A percentile compares a stretch with the other conserved stretches of the same genome.
phyloP scores from a whole-genome alignment of 2,113 vertebrate genomes.

The Malurus elegans region DNA sequence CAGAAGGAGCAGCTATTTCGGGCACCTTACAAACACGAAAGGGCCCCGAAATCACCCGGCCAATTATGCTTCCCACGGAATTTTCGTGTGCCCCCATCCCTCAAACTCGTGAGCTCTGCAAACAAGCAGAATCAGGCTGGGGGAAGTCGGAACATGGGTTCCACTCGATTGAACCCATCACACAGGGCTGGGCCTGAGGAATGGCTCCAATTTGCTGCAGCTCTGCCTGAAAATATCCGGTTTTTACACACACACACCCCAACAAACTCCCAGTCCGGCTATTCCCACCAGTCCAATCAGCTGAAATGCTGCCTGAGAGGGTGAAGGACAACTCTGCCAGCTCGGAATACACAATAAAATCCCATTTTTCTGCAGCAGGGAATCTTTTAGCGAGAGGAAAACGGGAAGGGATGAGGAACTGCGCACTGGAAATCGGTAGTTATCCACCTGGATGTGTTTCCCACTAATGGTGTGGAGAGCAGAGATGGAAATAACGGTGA shows the following conservation, averaged over 20 bases:
- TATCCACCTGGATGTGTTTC: not conserved
- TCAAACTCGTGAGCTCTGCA: not conserved
- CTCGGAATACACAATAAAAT: not conserved
- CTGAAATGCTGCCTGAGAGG: rapidly evolving
- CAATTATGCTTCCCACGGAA: not conserved
- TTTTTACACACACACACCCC: not conserved
- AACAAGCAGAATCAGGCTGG: not conserved
- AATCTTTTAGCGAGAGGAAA: not conserved
- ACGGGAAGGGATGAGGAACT: not conserved
- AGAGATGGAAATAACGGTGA: not conserved
- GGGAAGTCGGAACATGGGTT: not conserved
- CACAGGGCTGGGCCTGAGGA: not conserved
- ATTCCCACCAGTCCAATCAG: not conserved
- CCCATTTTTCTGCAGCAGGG: not conserved
- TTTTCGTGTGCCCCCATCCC: not conserved
- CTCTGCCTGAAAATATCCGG: not conserved
- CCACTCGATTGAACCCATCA: slow-evolving; percentile 38
- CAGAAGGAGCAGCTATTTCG: slow-evolving; percentile 37
- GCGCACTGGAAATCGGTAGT: rapidly evolving
- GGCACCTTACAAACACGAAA: not conserved
- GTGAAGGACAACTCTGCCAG: not conserved
- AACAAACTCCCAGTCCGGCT: not conserved
- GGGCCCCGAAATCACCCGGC: not conserved
- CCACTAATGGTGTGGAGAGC: not conserved
- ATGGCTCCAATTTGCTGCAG: not conserved